A percentile compares a stretch with the other conserved stretches of the same genome.
Evolutionary conservation across 1,140 invertebrate genomes (phyloP).

Genomic region (Atta colombica): DNA sequence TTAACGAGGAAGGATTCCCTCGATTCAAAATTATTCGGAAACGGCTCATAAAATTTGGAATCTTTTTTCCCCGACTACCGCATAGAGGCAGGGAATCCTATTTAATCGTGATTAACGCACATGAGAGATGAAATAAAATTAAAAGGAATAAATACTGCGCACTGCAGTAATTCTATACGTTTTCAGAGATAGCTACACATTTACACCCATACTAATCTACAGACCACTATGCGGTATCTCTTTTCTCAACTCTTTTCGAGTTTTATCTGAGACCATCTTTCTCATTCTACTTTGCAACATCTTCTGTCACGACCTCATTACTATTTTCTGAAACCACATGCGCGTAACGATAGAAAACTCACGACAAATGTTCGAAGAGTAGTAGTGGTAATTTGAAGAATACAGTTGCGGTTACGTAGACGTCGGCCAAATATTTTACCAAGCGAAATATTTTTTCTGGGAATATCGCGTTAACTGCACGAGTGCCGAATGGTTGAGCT

Average conservation of each 20-base stretch:
- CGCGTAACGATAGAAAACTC: conserved; percentile 55
- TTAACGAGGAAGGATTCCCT: not conserved
- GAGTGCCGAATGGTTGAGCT: not conserved
- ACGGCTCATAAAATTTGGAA: conserved; percentile 36
- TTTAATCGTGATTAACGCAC: conserved; percentile 72
- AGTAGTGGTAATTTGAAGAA: not conserved
- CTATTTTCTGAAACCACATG: conserved; percentile 21
- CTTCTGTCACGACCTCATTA: conserved; percentile 10
- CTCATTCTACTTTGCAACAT: conserved; percentile 7
- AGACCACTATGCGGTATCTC: conserved; percentile 3
- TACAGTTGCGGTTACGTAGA: not conserved
- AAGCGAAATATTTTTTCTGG: conserved; percentile 59
- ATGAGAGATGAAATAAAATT: conserved; percentile 68
- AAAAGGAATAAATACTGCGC: conserved; percentile 71
- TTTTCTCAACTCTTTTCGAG: conserved; percentile 49
- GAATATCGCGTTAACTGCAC: conserved; percentile 42
- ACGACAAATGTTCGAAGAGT: not conserved
- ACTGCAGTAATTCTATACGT: conserved; percentile 68
- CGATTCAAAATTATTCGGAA: conserved; percentile 20
- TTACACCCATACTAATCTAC: not conserved
- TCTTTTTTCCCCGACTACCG: not conserved
- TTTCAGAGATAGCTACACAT: conserved; percentile 60
- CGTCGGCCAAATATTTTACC: not conserved
- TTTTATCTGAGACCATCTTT: conserved; percentile 18
- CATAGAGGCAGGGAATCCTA: not conserved